These are phyloP conservation scores for Onthophagus sagittarius DNA, from an alignment of 2,888 invertebrate species.

Conservation along the genomic window DNA sequence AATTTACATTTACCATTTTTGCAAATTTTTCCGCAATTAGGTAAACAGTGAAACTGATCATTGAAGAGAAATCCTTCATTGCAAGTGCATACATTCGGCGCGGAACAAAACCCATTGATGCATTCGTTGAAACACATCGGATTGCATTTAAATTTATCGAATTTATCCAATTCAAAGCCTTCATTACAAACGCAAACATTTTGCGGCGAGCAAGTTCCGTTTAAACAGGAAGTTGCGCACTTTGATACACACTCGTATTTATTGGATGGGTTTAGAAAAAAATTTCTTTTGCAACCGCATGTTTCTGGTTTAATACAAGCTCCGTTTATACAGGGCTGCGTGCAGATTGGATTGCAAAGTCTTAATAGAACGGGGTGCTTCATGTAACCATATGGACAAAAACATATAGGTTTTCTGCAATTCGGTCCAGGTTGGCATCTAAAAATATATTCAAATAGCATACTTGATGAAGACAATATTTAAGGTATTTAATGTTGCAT, in stretches of 20 bases:
- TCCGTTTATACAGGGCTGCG: conserved; percentile 37
- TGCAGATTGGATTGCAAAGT: conserved; percentile 31
- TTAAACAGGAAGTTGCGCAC: not conserved
- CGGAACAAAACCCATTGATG: conserved; percentile 18
- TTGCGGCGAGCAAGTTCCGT: conserved; percentile 1
- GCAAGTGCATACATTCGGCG: conserved; percentile 17
- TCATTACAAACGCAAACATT: conserved; percentile 9
- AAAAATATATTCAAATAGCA: not conserved
- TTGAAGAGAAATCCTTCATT: conserved; percentile 3
- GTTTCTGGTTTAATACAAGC: conserved; percentile 32
- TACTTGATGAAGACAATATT: not conserved
- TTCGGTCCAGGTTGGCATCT: not conserved
- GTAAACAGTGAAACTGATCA: conserved; percentile 18
- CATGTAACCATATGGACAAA: not conserved
- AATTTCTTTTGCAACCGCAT: conserved; percentile 41
- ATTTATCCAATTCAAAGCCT: conserved; percentile 6
- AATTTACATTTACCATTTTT: conserved; percentile 24
- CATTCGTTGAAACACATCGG: conserved; percentile 7
- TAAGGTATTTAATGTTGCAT: too few relatives aligned
- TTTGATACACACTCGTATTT: not conserved
- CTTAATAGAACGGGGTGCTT: not conserved
- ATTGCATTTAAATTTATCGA: not conserved
- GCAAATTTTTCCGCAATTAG: conserved; percentile 23
- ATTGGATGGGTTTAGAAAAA: conserved; percentile 22
- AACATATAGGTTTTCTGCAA: not conserved